Evolutionary conservation across 92 coral and sea anemone species (phyloP), one percentile per base, ranked within the genome.

Genomic region (Palythoa caribaeorum): DNA sequence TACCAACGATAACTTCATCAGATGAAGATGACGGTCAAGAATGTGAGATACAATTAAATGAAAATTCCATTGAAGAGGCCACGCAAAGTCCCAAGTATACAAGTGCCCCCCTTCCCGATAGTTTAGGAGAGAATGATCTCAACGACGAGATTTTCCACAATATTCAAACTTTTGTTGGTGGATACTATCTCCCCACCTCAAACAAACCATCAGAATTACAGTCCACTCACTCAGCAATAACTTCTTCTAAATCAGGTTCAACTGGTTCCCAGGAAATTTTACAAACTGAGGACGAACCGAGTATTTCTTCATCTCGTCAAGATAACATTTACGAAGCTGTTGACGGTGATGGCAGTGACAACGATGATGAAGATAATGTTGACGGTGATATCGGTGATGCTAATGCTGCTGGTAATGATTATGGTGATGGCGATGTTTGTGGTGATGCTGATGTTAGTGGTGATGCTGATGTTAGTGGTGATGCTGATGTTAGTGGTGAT

Each of bases 111-210:
- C 76, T 69, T 8, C 94, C 92, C 28, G 92, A 84, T 65, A 80
- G 85, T 60, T 28, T 80, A 2, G 73, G 63, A 3, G 57, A 84
- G 52, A 91, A 87, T 60, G 88, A 85, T 12, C 70, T 87, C 60
- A 53, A 87, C 37, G 90, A 94, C 9, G 98, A 91, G 44, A 74
- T 73, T 17, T 79, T 78, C 20, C 68, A 80, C 38, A 6, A 53
- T 28, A 63, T 89, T 80, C 88, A 94, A 66, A 95, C 93, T 3
- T 95, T 91, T 81, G 83, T 91, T 35, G 98, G 94, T 2, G 94
- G 84, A 77, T 93, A 84, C 77, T 81, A 81, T 81, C 88, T 92
- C 80, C 96, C 98, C 12, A 74, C 48, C 51, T 76, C 38, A 15
- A 88, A 88, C 28, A 87, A 71, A 47, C 76, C 88, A 3, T 78